A percentile compares a stretch with the other conserved stretches of the same genome.
phyloP scores from a whole-genome alignment of 2,888 invertebrate species.

The Furcula furcula region DNA sequence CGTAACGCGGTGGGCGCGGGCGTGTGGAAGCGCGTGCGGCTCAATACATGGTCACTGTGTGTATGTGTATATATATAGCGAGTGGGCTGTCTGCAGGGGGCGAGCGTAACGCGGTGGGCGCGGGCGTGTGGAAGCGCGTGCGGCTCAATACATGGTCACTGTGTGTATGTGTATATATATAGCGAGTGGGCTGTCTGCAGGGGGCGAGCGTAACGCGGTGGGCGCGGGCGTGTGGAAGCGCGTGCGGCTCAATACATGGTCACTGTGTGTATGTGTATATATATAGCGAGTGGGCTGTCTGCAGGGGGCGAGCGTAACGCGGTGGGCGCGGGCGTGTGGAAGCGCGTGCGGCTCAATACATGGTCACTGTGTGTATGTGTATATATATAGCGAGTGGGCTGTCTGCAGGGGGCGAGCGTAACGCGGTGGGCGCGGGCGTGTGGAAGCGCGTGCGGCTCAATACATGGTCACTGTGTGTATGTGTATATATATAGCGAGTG shows the following conservation, averaged over 20 bases:
- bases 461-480: too few species aligned
- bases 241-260: constrained; percentile 96
- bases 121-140: constrained; percentile 96
- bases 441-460: constrained; percentile 97
- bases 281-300: constrained; percentile 1
- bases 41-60: too few species aligned
- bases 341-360: constrained; percentile 96
- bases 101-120: constrained; percentile 93
- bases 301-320: constrained; percentile 88
- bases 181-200: constrained; percentile 6
- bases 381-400: background rate
- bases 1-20: constrained; percentile 95
- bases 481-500: background rate
- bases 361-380: too few species aligned
- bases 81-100: constrained; percentile 50
- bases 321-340: constrained; percentile 96
- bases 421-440: constrained; percentile 94
- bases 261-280: background rate
- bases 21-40: constrained; percentile 96
- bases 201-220: constrained; percentile 91
- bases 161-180: background rate
- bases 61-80: background rate
- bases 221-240: constrained; percentile 96
- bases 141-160: too few species aligned
- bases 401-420: constrained; percentile 83